Evolutionary conservation across 2,113 vertebrate species (phyloP).

Genomic region (Hymenochirus boettgeri): DNA sequence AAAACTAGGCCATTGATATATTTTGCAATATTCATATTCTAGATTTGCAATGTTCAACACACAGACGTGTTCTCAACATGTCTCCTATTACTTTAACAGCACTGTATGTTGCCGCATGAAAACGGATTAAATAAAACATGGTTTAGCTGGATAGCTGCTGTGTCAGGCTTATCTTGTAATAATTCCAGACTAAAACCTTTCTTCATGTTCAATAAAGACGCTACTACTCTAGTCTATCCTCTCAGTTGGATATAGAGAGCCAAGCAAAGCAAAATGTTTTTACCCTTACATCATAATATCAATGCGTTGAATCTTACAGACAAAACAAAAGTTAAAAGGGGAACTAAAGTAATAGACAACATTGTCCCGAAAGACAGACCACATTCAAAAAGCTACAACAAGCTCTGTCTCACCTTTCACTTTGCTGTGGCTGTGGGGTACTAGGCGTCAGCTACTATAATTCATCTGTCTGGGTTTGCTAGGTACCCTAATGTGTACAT

Average conservation of each 20-base stretch:
- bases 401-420: too few relatives aligned
- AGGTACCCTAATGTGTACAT: too few relatives aligned
- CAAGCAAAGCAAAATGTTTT: background rate
- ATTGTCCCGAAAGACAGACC: too few relatives aligned
- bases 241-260: background rate
- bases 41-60: too few relatives aligned
- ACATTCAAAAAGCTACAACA: too few relatives aligned
- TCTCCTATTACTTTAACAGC: background rate
- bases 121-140: background rate
- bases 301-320: background rate
- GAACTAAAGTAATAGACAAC: conserved; percentile 23
- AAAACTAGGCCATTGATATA: too few relatives aligned
- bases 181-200: background rate
- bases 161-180: background rate
- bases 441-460: too few relatives aligned
- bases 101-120: background rate
- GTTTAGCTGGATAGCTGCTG: background rate
- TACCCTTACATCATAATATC: background rate
- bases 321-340: background rate
- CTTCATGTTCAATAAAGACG: background rate
- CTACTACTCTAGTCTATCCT: background rate
- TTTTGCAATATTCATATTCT: too few relatives aligned
- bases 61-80: background rate
- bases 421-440: too few relatives aligned
- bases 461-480: too few relatives aligned